Evolutionary conservation across 2,113 vertebrate genomes (phyloP).

Genomic region (Lucifuga dentata): DNA sequence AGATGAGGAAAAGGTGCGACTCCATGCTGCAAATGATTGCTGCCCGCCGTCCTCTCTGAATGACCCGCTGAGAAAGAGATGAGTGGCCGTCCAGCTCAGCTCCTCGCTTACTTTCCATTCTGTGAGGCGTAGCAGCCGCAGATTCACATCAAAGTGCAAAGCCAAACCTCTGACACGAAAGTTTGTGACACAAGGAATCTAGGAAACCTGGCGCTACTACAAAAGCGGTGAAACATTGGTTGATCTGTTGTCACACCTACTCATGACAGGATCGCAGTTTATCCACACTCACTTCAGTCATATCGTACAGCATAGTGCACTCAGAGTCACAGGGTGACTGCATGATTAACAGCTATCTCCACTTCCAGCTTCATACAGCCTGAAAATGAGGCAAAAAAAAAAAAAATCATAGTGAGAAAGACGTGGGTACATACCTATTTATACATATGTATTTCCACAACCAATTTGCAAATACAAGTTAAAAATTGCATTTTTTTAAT

Average conservation of each 20-base stretch:
- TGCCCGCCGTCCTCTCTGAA: constrained; percentile 44
- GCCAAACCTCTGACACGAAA: constrained; percentile 47
- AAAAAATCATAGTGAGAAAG: too few species aligned
- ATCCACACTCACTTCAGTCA: constrained; percentile 23
- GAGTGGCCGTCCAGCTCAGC: constrained; percentile 33
- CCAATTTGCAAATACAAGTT: too few species aligned
- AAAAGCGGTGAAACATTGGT: constrained; percentile 43
- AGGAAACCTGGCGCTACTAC: constrained; percentile 42
- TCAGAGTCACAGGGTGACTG: constrained; percentile 26
- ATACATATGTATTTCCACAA: too few species aligned
- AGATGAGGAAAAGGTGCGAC: constrained; percentile 72
- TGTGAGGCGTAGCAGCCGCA: constrained; percentile 50
- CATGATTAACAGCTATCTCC: constrained; percentile 16
- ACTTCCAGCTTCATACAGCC: constrained; percentile 46
- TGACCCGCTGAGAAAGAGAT: constrained; percentile 22
- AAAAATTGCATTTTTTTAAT: too few species aligned
- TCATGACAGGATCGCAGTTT: too few species aligned
- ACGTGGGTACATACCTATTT: too few species aligned
- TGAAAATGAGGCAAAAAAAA: constrained; percentile 35
- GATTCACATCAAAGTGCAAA: constrained; percentile 73
- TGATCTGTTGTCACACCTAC: constrained; percentile 14
- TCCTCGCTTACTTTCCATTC: constrained; percentile 28
- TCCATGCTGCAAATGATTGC: constrained; percentile 72
- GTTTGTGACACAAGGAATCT: constrained; percentile 42
- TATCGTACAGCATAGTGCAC: constrained; percentile 37